Conservation (phyloP, 2,113 vertebrate species). For the Microcebus lehilahytsara region DNA sequence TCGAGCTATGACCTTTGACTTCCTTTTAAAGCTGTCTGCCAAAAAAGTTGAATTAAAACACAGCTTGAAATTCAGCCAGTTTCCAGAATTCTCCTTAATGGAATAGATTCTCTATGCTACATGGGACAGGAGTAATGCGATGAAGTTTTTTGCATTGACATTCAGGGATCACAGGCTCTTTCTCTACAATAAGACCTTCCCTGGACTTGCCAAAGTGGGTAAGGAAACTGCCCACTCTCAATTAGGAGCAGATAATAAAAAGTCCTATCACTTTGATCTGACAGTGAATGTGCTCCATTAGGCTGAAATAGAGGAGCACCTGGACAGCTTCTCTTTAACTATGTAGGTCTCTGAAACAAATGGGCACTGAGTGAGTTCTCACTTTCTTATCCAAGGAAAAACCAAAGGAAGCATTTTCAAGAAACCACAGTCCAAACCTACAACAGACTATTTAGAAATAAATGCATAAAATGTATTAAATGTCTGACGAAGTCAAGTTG, state of each 20-base stretch:
- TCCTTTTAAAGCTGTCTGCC: constrained; percentile 73
- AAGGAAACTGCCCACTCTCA: not conserved
- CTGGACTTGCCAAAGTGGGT: not conserved
- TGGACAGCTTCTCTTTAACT: not conserved
- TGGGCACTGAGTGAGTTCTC: not conserved
- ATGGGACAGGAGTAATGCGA: constrained; percentile 69
- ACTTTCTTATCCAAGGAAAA: not conserved
- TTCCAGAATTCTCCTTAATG: constrained; percentile 77
- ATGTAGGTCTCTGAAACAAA: not conserved
- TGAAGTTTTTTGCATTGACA: constrained; percentile 57
- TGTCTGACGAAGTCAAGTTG: not conserved
- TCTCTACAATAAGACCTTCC: constrained; percentile 16
- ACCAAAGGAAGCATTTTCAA: not conserved
- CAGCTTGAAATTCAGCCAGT: constrained; percentile 78
- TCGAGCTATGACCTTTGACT: constrained; percentile 78
- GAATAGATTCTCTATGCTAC: constrained; percentile 63
- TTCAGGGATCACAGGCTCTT: constrained; percentile 26
- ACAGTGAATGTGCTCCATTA: not conserved
- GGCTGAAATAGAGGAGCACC: not conserved
- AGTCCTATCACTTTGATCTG: not conserved
- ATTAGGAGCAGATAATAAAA: not conserved
- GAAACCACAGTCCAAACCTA: constrained; percentile 11
- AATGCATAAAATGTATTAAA: not conserved
- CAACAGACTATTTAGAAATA: not conserved
- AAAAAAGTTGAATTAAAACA: constrained; percentile 83